Evolutionary conservation across 2,888 invertebrate genomes (phyloP), one percentile per base, ranked within the genome.

Genomic region (Sceliomorpha sp.): DNA sequence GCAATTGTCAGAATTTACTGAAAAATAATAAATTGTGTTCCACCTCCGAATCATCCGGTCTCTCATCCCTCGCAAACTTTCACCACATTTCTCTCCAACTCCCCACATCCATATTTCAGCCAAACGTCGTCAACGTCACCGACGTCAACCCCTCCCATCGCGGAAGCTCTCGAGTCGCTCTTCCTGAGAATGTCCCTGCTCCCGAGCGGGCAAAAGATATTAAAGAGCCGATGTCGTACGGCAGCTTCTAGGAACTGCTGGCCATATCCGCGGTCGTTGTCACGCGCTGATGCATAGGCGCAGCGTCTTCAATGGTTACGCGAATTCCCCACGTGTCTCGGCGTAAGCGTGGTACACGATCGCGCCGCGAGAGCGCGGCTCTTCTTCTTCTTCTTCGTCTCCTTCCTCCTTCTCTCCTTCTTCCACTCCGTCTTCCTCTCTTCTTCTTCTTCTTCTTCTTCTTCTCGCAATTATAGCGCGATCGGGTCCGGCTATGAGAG

Each of bases 271-370:
- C 27, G 10, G n/a, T 7, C 7, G 31, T 51, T n/a, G 39, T 51
- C 39, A 37, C 31, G 29, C 7, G 31, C 5, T 14, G 39, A 39
- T 48, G 36, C 26, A 50, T 17, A 7, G 17, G 5, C 17, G 24
- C 15, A 17, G 13, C 8, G 26, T 40, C 26, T 32, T 32, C 20
- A 53, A 40, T 42, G 32, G 32, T 7, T 42, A n/a, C 3, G 42
- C 36, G 17, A 17, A 55, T 45, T 45, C 31, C 37, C n/a, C 3
- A 20, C 20, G 20, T 20, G 20, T 20, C 5, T 20, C 3, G 5
- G 20, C 20, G 20, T 20, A 20, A 20, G 17, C 37, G 29, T 15
- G 27, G 29, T 37, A 34, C 7, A 9, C 55, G 15, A 10, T 27
- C 12, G 39, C 12, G 10, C 10, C 2, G 27, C 2, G 27, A 2